Evolutionary conservation across 1,140 invertebrate species (phyloP).

Genomic region (Bombus confusus): DNA sequence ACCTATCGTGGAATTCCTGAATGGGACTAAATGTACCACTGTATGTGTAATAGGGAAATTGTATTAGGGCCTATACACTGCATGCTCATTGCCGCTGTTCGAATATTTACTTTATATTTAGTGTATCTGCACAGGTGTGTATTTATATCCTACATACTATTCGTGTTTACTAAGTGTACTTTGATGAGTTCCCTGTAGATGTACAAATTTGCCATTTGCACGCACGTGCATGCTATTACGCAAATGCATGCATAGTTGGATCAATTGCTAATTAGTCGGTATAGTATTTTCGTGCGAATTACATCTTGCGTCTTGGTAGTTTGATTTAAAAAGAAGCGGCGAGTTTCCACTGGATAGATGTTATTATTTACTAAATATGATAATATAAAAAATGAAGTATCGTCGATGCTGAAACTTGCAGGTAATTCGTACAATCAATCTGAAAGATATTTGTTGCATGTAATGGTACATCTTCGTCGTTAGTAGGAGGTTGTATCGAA

Average conservation of each 20-base stretch:
- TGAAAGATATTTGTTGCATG: not conserved
- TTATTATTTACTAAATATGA: too few relatives aligned
- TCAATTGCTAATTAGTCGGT: not conserved
- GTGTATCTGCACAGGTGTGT: not conserved
- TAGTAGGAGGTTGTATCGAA: too few relatives aligned
- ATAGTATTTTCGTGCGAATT: not conserved
- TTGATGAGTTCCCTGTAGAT: slow-evolving; percentile 2
- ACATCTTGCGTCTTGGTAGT: not conserved
- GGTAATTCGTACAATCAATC: too few relatives aligned
- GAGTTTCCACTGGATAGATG: too few relatives aligned
- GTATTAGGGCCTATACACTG: not conserved
- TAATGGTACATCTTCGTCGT: not conserved
- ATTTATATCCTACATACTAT: slow-evolving; percentile 9
- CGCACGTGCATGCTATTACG: not conserved
- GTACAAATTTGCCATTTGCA: slow-evolving; percentile 10
- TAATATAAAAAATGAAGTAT: too few relatives aligned
- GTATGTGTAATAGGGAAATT: not conserved
- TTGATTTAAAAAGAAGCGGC: not conserved
- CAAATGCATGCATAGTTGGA: not conserved
- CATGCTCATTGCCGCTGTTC: not conserved
- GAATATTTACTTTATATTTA: slow-evolving; percentile 36
- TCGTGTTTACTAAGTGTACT: slow-evolving; percentile 8
- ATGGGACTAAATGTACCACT: not conserved
- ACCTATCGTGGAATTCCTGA: not conserved
- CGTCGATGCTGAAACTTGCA: too few relatives aligned